phyloP scores from a whole-genome alignment of 92 coral and sea anemone genomes.

The Phenganax marumi region DNA sequence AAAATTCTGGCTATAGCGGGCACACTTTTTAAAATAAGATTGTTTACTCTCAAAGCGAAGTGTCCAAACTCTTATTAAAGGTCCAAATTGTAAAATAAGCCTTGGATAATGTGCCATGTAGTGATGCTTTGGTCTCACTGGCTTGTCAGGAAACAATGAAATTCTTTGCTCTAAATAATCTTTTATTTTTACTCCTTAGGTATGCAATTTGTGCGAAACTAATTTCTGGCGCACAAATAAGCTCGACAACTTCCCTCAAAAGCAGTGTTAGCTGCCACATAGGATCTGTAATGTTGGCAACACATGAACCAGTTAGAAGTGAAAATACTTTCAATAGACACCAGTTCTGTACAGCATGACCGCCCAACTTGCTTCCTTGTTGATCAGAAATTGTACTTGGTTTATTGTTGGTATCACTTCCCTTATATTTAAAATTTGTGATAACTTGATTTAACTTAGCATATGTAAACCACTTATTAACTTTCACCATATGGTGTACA shows the following conservation, averaged over 20 bases:
- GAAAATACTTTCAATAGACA: neutral
- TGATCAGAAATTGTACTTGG: neutral
- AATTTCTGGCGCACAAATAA: neutral
- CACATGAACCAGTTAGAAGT: neutral
- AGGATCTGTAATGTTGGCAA: neutral
- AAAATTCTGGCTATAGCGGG: neutral
- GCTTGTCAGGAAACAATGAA: neutral
- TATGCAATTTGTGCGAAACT: neutral
- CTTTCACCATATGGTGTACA: neutral
- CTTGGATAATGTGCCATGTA: conserved; percentile 63
- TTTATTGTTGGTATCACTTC: neutral
- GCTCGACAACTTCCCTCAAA: neutral
- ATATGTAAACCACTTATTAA: neutral
- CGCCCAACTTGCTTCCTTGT: neutral
- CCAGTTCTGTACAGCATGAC: neutral
- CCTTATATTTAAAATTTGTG: neutral
- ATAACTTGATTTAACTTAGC: neutral
- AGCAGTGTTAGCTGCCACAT: neutral
- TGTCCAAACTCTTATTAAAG: conserved; percentile 60
- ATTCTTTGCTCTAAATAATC: neutral
- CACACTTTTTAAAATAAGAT: conserved; percentile 52
- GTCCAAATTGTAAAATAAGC: conserved; percentile 62
- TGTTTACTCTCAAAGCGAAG: conserved; percentile 66
- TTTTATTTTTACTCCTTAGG: neutral
- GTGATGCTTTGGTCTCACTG: conserved; percentile 60